These are phyloP conservation scores for Junonia oenone DNA, from an alignment of 2,888 invertebrate genomes.

Conservation along the genomic window DNA sequence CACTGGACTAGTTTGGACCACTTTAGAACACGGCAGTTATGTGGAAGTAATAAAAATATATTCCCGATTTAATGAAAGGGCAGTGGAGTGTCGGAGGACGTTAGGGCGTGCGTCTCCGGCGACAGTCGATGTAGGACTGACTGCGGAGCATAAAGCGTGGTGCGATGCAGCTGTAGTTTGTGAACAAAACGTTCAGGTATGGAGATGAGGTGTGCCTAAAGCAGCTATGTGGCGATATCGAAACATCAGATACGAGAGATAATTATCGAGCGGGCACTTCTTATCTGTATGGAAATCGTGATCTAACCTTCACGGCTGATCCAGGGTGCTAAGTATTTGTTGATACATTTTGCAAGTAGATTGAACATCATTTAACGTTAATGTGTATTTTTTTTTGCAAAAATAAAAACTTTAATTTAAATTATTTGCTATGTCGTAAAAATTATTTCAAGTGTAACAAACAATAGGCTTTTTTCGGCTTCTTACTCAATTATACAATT, in stretches of 20 bases:
- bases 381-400: too few species aligned
- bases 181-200: slow-evolving; percentile 8
- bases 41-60: slow-evolving; percentile 62
- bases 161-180: neutral
- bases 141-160: slow-evolving; percentile 6
- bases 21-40: slow-evolving; percentile 44
- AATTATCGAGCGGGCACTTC: neutral
- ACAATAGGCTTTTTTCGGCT: too few species aligned
- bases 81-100: slow-evolving; percentile 44
- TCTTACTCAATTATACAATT: too few species aligned
- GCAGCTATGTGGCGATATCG: slow-evolving; percentile 1
- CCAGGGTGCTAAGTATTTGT: neutral
- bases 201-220: neutral
- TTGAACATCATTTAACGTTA: neutral
- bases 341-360: neutral
- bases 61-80: slow-evolving; percentile 52
- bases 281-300: neutral
- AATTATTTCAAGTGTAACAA: too few species aligned
- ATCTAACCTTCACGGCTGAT: slow-evolving; percentile 1
- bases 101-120: slow-evolving; percentile 62
- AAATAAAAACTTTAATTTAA: too few species aligned
- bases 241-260: neutral
- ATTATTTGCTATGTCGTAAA: too few species aligned
- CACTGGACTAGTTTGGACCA: slow-evolving; percentile 33
- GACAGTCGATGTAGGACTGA: slow-evolving; percentile 57